Evolutionary conservation across 2,113 vertebrate species (phyloP).

Genomic region (Nothocercus julius): DNA sequence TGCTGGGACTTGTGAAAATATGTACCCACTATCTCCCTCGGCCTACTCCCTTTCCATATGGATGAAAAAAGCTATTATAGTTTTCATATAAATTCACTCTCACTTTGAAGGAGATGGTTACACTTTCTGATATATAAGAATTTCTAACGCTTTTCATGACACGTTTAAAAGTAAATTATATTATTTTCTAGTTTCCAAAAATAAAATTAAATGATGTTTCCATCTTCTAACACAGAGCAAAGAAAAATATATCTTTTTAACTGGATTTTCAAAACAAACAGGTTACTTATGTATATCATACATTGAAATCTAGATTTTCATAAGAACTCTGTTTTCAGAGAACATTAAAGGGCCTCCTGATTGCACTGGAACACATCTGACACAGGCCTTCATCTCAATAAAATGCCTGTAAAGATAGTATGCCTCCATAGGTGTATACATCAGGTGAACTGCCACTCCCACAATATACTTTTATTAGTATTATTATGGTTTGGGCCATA

Average conservation of each 20-base stretch:
- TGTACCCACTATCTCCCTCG: not conserved
- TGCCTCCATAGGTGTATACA: fast-evolving
- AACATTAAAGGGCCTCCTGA: not conserved
- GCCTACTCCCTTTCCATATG: conserved; percentile 24
- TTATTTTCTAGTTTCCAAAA: not conserved
- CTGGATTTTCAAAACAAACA: not conserved
- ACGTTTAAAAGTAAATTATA: not conserved
- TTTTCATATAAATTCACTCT: not conserved
- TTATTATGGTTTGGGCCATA: not conserved
- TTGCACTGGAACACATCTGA: not conserved
- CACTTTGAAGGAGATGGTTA: not conserved
- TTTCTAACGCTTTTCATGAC: not conserved
- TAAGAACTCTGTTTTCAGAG: not conserved
- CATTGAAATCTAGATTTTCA: not conserved
- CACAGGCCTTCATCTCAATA: not conserved
- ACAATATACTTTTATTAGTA: not conserved
- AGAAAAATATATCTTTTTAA: not conserved
- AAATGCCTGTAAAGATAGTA: not conserved
- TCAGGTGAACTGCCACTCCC: not conserved
- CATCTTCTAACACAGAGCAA: not conserved
- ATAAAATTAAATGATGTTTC: not conserved
- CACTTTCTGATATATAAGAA: not conserved
- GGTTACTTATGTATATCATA: not conserved
- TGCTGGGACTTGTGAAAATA: not conserved
- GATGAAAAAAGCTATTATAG: not conserved